Conservation (phyloP, 2,888 invertebrate genomes). For the Rhyacophila evoluta region DNA sequence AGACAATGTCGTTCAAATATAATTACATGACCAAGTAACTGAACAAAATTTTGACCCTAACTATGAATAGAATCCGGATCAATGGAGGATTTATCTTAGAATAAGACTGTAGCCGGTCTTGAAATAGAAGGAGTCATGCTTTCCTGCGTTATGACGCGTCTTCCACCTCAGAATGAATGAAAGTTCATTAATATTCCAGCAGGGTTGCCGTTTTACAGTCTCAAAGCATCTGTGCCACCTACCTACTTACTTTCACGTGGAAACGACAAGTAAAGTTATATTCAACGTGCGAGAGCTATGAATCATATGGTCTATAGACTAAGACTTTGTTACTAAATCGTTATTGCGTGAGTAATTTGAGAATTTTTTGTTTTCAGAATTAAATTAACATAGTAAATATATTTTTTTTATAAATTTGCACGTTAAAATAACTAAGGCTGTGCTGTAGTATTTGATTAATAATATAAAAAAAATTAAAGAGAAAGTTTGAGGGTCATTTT, state of each 20-base stretch:
- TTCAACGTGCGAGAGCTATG: background rate
- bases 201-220: slow-evolving; percentile 1
- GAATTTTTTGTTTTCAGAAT: no score
- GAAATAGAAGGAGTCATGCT: background rate
- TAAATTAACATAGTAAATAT: no score
- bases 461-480: no score
- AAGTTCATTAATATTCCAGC: slow-evolving; percentile 3
- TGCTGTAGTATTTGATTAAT: no score
- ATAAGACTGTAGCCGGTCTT: background rate
- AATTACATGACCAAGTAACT: background rate
- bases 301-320: no score
- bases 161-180: background rate
- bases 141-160: background rate
- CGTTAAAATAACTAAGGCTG: no score
- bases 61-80: background rate
- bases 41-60: background rate
- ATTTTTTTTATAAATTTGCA: no score
- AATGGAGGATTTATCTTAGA: background rate
- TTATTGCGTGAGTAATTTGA: no score
- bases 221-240: background rate
- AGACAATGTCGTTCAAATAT: no score
- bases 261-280: background rate
- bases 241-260: background rate
- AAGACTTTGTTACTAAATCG: no score
- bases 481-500: no score